Evolutionary conservation across 2,113 vertebrate genomes (phyloP).

Genomic region (Eulemur macaco): DNA sequence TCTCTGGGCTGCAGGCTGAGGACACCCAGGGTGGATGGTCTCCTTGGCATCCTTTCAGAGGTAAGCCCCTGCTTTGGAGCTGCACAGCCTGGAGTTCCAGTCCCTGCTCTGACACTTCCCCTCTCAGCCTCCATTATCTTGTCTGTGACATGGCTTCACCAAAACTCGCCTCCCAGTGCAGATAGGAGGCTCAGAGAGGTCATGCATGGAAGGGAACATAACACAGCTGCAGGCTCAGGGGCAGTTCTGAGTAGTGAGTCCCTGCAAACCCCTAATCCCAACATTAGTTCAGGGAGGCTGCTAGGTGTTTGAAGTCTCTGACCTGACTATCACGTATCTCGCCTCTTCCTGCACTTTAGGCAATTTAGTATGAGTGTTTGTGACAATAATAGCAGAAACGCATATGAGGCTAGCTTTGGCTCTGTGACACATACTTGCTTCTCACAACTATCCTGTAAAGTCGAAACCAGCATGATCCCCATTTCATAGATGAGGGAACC

Average conservation of each 20-base stretch:
- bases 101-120: not conserved
- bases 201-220: not conserved
- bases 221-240: not conserved
- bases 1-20: not conserved
- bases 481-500: constrained; percentile 1
- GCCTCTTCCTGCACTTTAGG: not conserved
- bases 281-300: not conserved
- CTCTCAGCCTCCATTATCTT: not conserved
- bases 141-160: not conserved
- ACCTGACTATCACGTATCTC: not conserved
- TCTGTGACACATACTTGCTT: not conserved
- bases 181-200: not conserved
- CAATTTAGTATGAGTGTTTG: not conserved
- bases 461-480: not conserved
- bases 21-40: not conserved
- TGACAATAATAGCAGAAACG: not conserved
- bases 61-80: not conserved
- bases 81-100: not conserved
- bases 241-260: not conserved
- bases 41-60: not conserved
- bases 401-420: not conserved
- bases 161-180: not conserved
- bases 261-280: not conserved
- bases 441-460: not conserved
- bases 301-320: not conserved